These are phyloP conservation scores for Listrodromus nycthemerus DNA, from an alignment of 2,888 invertebrate species.

Conservation along the genomic window DNA sequence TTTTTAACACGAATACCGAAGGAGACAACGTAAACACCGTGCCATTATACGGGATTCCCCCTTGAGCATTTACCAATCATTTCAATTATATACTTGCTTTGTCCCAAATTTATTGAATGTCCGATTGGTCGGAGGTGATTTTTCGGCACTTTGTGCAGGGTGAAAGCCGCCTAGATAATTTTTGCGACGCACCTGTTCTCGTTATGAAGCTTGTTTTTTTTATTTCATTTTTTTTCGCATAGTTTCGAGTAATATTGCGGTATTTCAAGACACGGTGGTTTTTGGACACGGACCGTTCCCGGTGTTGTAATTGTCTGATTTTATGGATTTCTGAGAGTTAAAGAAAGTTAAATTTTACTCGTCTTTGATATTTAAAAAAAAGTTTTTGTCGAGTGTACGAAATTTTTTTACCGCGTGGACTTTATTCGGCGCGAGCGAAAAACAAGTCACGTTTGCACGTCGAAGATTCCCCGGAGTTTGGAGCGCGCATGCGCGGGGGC, in stretches of 20 bases:
- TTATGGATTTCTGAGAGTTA: no score
- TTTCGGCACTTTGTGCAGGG: constrained; percentile 2
- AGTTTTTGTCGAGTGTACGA: no score
- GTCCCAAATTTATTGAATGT: constrained; percentile 22
- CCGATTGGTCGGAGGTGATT: constrained; percentile 11
- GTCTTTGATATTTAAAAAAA: no score
- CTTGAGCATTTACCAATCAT: constrained; percentile 35
- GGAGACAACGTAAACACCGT: constrained; percentile 2
- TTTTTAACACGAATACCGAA: constrained; percentile 2
- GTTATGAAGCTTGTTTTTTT: background rate
- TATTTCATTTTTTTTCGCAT: background rate
- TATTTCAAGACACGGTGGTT: background rate
- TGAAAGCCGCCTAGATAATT: background rate
- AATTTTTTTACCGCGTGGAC: no score
- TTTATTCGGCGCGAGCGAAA: constrained; percentile 3
- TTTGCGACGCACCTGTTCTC: background rate
- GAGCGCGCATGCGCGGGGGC: constrained; percentile 2
- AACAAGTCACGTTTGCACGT: constrained; percentile 59
- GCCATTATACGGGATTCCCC: constrained; percentile 15
- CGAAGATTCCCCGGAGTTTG: constrained; percentile 24
- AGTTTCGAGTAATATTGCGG: background rate
- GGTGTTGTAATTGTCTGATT: background rate
- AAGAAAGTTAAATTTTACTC: background rate
- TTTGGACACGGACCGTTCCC: background rate
- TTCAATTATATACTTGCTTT: constrained; percentile 41